These are phyloP conservation scores for Leptocoma aspasia DNA, from an alignment of 2,113 vertebrate genomes.

Conservation along the genomic window DNA sequence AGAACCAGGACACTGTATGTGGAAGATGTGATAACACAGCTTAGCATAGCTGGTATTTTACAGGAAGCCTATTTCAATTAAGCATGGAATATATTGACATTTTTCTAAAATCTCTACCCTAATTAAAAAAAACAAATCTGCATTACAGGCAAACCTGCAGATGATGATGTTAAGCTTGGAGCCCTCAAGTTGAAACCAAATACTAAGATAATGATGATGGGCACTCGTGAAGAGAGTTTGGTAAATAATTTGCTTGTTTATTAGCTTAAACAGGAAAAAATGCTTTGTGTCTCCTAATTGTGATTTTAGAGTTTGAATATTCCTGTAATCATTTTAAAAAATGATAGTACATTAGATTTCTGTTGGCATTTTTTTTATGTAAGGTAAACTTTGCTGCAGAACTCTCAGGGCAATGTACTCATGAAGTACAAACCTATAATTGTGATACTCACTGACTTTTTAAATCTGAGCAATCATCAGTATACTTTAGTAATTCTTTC, in stretches of 20 bases:
- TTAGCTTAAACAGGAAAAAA: neutral
- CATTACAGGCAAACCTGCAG: constrained; percentile 90
- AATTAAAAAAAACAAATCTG: constrained; percentile 57
- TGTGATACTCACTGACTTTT: neutral
- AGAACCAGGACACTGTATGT: neutral
- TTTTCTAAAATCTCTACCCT: neutral
- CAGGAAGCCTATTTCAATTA: neutral
- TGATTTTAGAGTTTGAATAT: neutral
- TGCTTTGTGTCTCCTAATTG: neutral
- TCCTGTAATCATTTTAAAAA: neutral
- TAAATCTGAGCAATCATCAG: neutral
- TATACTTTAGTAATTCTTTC: neutral
- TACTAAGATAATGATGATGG: constrained; percentile 99
- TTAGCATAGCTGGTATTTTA: neutral
- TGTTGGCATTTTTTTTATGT: neutral
- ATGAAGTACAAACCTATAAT: neutral
- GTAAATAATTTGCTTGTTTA: constrained; percentile 75
- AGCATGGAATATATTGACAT: neutral
- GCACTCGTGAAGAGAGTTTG: constrained; percentile 96
- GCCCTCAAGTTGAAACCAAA: constrained; percentile 96
- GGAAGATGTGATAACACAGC: neutral
- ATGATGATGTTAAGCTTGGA: constrained; percentile 94
- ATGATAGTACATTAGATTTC: neutral
- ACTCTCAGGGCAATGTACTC: neutral
- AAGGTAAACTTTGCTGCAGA: neutral